A percentile compares a stretch with the other conserved stretches of the same genome.
These are phyloP conservation scores for Cyanoliseus patagonus DNA, from an alignment of 2,113 vertebrate species.

Conservation along the genomic window DNA sequence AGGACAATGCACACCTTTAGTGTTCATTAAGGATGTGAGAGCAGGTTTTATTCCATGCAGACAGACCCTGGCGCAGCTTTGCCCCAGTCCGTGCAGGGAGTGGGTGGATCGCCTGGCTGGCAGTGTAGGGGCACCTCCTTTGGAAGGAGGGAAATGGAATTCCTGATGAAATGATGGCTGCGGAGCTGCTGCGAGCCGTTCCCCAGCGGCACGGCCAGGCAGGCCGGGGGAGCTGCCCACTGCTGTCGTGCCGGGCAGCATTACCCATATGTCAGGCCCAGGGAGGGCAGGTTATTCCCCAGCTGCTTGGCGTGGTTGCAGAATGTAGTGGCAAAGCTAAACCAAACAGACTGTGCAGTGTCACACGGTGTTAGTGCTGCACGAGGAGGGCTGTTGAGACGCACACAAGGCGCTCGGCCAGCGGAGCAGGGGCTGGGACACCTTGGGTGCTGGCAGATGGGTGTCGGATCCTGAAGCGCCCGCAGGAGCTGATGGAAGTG, in stretches of 20 bases:
- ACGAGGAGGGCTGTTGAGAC: neutral
- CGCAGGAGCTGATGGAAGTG: conserved; percentile 2
- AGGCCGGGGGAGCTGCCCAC: neutral
- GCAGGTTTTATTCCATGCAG: neutral
- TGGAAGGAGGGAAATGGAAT: neutral
- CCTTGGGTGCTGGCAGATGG: neutral
- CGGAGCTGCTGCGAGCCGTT: fast-evolving
- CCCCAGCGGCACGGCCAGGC: fast-evolving
- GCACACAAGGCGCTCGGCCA: neutral
- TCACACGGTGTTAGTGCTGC: neutral
- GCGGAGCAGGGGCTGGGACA: neutral
- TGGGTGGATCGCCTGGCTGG: neutral
- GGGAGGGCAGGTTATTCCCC: neutral
- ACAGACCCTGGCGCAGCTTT: neutral
- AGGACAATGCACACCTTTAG: neutral
- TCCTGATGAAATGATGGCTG: neutral
- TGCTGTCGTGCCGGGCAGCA: fast-evolving
- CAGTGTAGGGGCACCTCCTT: neutral
- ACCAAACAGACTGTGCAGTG: neutral
- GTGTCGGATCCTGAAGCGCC: neutral
- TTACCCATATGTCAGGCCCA: neutral
- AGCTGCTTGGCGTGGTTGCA: neutral
- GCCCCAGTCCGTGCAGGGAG: fast-evolving
- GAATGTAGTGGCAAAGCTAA: conserved; percentile 4
- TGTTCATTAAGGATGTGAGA: neutral